A percentile compares a stretch with the other conserved stretches of the same genome.
Evolutionary conservation across 1,140 invertebrate genomes (phyloP).

Genomic region (Hirudo medicinalis): DNA sequence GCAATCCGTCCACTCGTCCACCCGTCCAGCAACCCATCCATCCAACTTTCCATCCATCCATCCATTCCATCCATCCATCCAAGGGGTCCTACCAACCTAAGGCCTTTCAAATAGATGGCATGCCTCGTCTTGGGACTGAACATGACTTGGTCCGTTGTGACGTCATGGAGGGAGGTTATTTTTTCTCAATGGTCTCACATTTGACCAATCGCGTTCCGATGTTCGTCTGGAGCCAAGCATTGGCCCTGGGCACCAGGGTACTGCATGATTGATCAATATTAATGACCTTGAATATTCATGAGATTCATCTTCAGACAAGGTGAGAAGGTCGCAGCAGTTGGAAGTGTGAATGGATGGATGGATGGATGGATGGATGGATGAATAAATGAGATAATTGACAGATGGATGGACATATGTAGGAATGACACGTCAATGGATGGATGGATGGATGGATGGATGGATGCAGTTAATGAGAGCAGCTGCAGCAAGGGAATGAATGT

Average conservation of each 20-base stretch:
- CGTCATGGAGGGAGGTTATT: slow-evolving; percentile 18
- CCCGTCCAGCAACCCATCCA: neutral
- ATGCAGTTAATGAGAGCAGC: no score
- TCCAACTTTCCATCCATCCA: neutral
- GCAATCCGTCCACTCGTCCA: neutral
- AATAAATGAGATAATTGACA: neutral
- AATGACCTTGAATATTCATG: neutral
- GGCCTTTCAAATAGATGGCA: slow-evolving; percentile 19
- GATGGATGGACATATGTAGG: no score
- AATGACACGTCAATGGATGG: no score
- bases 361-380: neutral
- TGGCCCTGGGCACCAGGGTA: slow-evolving; percentile 22
- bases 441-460: neutral
- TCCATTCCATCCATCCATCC: neutral
- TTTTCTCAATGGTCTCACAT: slow-evolving; percentile 24
- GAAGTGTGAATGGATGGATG: neutral
- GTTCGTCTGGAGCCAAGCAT: slow-evolving; percentile 21
- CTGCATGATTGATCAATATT: slow-evolving; percentile 15
- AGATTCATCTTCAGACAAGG: neutral
- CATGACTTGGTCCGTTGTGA: slow-evolving; percentile 18
- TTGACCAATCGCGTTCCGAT: slow-evolving; percentile 18
- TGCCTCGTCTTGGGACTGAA: slow-evolving; percentile 17
- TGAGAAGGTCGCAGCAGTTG: neutral
- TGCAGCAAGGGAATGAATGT: no score
- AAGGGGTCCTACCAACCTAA: slow-evolving; percentile 16